Percentiles rank a stretch among this genome's conserved stretches.
phyloP scores from a whole-genome alignment of 2,888 invertebrate genomes.

The Ophion obscuratus region DNA sequence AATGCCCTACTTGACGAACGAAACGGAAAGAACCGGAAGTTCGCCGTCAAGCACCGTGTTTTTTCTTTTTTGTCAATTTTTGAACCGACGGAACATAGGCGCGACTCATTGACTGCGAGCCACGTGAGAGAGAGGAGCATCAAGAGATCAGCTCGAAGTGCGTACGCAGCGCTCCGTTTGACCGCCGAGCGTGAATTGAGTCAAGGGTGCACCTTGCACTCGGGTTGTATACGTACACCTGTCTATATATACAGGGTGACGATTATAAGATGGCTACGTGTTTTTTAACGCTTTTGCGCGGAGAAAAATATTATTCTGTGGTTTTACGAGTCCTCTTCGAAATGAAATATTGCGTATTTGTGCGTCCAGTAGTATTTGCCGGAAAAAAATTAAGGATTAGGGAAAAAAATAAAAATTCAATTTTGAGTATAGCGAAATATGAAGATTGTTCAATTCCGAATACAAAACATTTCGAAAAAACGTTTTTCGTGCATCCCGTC shows the following conservation, averaged over 20 bases:
- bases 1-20: neutral
- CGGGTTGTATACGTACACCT: constrained; percentile 43
- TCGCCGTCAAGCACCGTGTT: neutral
- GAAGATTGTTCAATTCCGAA: too few species aligned
- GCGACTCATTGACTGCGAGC: neutral
- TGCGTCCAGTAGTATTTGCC: too few species aligned
- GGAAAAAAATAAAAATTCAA: too few species aligned
- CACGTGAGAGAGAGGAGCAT: neutral
- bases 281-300: neutral
- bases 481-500: too few species aligned
- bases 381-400: too few species aligned
- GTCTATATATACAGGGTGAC: constrained; percentile 40
- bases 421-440: too few species aligned
- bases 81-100: neutral
- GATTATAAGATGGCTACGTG: neutral
- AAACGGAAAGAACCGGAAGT: neutral
- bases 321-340: too few species aligned
- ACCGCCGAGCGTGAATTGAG: constrained; percentile 56
- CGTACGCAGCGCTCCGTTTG: constrained; percentile 36
- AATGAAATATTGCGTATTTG: too few species aligned
- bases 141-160: neutral
- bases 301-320: neutral
- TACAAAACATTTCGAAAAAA: too few species aligned
- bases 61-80: neutral
- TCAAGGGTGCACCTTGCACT: constrained; percentile 61